Base-by-base conservation (phyloP, 1,140 invertebrate genomes). In the Octopus sinensis region DNA sequence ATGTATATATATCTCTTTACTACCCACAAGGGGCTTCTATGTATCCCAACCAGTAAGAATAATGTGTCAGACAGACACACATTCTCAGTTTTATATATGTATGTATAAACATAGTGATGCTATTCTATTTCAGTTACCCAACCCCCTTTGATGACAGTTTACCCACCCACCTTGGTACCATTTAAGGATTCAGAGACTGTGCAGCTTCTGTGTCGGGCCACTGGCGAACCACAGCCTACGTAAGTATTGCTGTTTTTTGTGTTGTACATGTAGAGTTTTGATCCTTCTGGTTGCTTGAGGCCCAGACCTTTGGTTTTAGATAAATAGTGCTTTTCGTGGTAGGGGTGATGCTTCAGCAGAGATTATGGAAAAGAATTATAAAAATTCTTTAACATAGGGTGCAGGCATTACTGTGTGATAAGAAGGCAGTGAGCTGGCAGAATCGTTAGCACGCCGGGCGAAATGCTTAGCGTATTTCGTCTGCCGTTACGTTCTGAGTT, bases 161-260 rank as follows among this genome's bases (percentile, higher is more conserved):
- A 88, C 68, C 82, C 87, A 75, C 43, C 76, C 5, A 82, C 81
- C 43, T 81, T 87, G 79, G 82, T 87, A 23, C 85, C 82, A 56
- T 88, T 82, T 81, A 88, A 87, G 79, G 80, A 80, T 23, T 84
- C 82, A 17, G 88, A 89, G 77, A 84, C 82, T 10, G 87, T 88
- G 9, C 73, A 86, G 77, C 76, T 89, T 56, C 84, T 84, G 54
- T 89, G 88, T 83, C 71, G 83, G 53, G 87, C 87, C 13, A 79
- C 83, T 51, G 87, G 86, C 12, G 80, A 80, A 53, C 88, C 88
- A 13, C 79, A 84, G 54, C 85, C 85, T 12, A 82, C 23, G 88
- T 89, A 85, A 86, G 84, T 91, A 90, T 80, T 17, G 6, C 13
- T 52, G 5, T 68, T 62, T 17, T 68, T 80, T 13, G 7, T 62